Conservation (phyloP, 1,140 invertebrate species). For the honey bee (Apis mellifera) region DNA sequence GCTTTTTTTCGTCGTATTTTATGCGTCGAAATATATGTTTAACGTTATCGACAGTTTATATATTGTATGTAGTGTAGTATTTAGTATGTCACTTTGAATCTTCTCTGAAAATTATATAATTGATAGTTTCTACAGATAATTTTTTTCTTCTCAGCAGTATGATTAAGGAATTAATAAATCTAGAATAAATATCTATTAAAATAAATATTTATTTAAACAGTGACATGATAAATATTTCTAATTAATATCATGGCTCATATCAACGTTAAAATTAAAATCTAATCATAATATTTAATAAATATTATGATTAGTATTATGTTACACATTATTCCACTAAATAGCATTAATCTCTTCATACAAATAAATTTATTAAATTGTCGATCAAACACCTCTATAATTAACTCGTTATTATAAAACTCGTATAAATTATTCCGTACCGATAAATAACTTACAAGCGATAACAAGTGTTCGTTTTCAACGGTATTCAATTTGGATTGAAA, state of each 20-base stretch:
- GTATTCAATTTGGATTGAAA: background rate
- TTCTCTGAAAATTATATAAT: too few species aligned
- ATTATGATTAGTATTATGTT: too few species aligned
- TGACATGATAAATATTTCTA: too few species aligned
- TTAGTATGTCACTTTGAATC: background rate
- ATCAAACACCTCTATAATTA: background rate
- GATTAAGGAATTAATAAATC: conserved; percentile 6
- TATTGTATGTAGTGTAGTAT: too few species aligned
- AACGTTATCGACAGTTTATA: conserved; percentile 5
- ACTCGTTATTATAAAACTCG: background rate
- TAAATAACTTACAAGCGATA: conserved; percentile 30
- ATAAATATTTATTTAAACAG: conserved; percentile 1
- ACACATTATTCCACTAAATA: background rate
- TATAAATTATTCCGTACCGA: conserved; percentile 16
- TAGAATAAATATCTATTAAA: background rate
- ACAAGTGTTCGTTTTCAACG: background rate
- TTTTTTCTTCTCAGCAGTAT: background rate
- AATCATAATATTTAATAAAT: background rate
- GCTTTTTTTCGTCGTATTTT: conserved; percentile 4
- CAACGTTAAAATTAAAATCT: background rate
- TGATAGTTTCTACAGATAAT: background rate
- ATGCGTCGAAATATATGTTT: background rate
- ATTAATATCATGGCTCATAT: background rate
- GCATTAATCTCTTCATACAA: background rate
- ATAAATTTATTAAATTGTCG: conserved; percentile 9